Base-by-base conservation (phyloP, 2,888 invertebrate species). In the Dynastes hyllus region DNA sequence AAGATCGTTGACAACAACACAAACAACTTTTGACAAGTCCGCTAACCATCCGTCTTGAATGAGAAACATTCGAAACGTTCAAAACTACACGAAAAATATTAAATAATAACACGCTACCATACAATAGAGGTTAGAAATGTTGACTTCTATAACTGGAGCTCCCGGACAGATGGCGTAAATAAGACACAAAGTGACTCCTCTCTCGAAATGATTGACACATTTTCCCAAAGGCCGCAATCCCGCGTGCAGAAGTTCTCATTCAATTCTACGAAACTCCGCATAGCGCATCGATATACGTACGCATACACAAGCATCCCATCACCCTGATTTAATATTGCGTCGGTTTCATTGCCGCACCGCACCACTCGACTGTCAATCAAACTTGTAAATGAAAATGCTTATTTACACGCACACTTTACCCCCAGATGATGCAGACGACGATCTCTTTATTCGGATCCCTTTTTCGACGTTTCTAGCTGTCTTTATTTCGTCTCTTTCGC, bases 111-210 rank as follows among this genome's bases (percentile, higher is more conserved):
- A 78, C 78, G 61, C 67, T 58, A 22, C 51, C 45, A 84, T 85
- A 86, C 86, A 86, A 85, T 85, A 84, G 85, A 83, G 84, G 83
- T 53, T 84, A 84, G 84, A 84, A 83, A 71, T 71, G 79, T 79
- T 77, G 79, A 79, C 79, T 79, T 84, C 81, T 84, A 83, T 84
- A 84, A 53, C 53, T 5, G 32, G 13, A 16, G 53, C 53, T 85
- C 83, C 85, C 80, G 86, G 85, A 87, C 87, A 87, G 87, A 87
- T 87, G 87, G 85, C 84, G 66, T 84, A 86, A 86, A 86, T 85
- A 85, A 84, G 85, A 85, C 84, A 86, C 85, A 85, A 84, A 86
- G 84, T 85, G 83, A 81, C 83, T 83, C 80, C 78, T 75, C 66
- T 40, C 53, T 2, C 65, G 53, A 80, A 70, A 83, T 88, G 88